A percentile compares a stretch with the other conserved stretches of the same genome.
Evolutionary conservation across 2,888 invertebrate species (phyloP).

Genomic region (Gandaritis pyraliata): DNA sequence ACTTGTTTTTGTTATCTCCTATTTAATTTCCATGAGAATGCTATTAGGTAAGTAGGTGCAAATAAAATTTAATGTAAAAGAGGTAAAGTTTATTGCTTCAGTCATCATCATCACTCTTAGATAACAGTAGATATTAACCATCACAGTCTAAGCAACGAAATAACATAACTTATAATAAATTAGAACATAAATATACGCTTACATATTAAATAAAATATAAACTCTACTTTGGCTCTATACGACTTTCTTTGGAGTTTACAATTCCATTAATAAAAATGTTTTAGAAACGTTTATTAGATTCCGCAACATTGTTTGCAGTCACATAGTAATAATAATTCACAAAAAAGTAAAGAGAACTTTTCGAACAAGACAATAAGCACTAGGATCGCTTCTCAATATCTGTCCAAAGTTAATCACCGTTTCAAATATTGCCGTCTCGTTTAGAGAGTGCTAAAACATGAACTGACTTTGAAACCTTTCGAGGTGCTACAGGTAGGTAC

Average conservation of each 20-base stretch:
- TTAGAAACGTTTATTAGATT: neutral
- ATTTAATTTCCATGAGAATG: no score
- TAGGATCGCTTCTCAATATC: no score
- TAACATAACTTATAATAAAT: constrained; percentile 26
- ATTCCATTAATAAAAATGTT: constrained; percentile 2
- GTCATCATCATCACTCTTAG: constrained; percentile 4
- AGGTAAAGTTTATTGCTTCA: constrained; percentile 24
- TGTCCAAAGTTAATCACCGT: no score
- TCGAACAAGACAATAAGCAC: no score
- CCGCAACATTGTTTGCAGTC: no score
- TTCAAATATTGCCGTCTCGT: no score
- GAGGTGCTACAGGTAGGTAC: no score
- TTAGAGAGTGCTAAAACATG: no score
- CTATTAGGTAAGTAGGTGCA: neutral
- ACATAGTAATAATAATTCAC: no score
- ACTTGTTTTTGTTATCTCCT: no score
- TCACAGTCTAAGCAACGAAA: constrained; percentile 6
- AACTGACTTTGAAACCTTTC: no score
- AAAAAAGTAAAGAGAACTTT: no score
- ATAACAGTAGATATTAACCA: constrained; percentile 2
- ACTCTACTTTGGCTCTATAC: constrained; percentile 25
- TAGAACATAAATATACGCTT: constrained; percentile 27
- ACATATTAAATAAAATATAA: constrained; percentile 22
- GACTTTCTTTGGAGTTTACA: constrained; percentile 8
- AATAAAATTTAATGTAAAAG: constrained; percentile 10